Evolutionary conservation across 2,797 vertebrate species (phyloP).

Genomic region (Pteronotus mesoamericanus): DNA sequence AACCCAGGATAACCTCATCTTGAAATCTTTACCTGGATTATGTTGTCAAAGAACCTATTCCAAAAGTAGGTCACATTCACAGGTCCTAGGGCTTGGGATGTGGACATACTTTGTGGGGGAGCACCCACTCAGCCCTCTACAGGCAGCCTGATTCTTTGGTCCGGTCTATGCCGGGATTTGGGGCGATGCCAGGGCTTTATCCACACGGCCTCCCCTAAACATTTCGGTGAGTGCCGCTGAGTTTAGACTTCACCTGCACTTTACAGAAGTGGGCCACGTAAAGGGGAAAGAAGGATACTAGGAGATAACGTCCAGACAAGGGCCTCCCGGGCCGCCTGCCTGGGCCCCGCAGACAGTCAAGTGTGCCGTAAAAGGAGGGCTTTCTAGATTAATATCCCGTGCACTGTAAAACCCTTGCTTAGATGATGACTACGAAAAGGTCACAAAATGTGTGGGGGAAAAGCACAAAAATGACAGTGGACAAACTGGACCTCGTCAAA

Average conservation of each 20-base stretch:
- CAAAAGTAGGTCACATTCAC: neutral
- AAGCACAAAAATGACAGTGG: neutral
- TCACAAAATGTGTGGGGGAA: neutral
- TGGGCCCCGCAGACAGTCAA: too few relatives aligned
- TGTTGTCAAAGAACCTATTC: too few relatives aligned
- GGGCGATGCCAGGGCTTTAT: neutral
- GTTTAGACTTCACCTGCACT: neutral
- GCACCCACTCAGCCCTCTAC: neutral
- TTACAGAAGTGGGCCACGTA: neutral
- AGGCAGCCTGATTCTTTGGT: neutral
- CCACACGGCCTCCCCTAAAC: neutral
- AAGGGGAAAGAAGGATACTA: neutral
- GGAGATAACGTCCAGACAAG: neutral
- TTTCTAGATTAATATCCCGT: neutral
- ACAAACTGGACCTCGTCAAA: too few relatives aligned
- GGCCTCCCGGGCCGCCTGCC: neutral
- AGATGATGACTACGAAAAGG: neutral
- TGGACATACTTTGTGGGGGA: neutral
- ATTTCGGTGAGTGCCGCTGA: neutral
- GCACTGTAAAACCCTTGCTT: too few relatives aligned
- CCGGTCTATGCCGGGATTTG: neutral
- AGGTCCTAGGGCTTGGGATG: neutral
- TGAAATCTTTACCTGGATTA: neutral
- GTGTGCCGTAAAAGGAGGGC: neutral
- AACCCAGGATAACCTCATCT: neutral